Base-by-base conservation (phyloP, 2,888 invertebrate genomes). In the Lissocephala sabroskyi region DNA sequence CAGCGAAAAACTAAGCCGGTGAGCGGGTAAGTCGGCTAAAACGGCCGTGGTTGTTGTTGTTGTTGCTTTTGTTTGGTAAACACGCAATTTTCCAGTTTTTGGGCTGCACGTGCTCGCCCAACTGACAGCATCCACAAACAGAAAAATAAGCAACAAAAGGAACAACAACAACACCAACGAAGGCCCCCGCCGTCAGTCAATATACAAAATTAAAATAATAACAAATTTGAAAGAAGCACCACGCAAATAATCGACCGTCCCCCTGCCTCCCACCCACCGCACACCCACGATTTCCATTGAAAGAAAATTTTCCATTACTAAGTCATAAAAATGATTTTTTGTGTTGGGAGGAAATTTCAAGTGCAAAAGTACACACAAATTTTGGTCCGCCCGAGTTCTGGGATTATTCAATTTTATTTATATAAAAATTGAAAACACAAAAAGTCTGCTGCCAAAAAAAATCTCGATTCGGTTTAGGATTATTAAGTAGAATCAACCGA, bases 121-220 rank as follows among this genome's bases (percentile, higher is more conserved):
- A 10, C 17, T 30, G 17, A n/a, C 30, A 18, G 40, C 45, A 40
- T 18, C 28, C 35, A 36, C 32, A 49, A 35, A 18, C 44, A 52
- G 30, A 7, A 10, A 47, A 54, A 42, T 37, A 33, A 47, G 41
- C 29, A 47, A 39, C n/a, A 35, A 44, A 2, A 45, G 19, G 37
- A 48, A 29, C 39, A 40, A 37, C 36, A 41, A 16, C 40, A 43
- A 9, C 40, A 30, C 2, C 29, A 46, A 13, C 41, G 30, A 14
- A 41, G 41, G 10, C 23, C 11, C 11, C 28, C 14, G 16, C 13
- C 45, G 30, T 48, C 74, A 59, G 64, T 74, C 71, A 62, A 66
- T 57, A 71, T 59, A 67, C 56, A 52, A 66, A 74, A 70, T 70
- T 66, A 75, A 74, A 70, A 68, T 71, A 67, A 68, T 62, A 67